A percentile compares a stretch with the other conserved stretches of the same genome.
Conservation (phyloP, 2,797 vertebrate species). For the Xenops minutus region DNA sequence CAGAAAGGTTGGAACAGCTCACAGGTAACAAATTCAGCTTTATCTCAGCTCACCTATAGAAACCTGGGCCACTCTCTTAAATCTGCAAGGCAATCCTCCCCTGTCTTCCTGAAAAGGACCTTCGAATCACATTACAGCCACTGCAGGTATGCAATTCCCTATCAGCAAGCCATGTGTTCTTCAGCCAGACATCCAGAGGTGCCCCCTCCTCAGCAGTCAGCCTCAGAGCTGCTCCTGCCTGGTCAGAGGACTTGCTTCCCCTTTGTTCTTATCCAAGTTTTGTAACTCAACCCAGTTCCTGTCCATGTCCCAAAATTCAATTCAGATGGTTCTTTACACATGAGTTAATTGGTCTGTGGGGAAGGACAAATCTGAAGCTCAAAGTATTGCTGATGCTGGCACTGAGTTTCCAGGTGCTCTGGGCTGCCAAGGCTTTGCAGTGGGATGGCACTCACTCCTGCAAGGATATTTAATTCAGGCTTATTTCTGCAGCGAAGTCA, state of each 20-base stretch:
- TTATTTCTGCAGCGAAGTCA: not conserved
- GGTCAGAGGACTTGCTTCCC: not conserved
- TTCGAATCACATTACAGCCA: not conserved
- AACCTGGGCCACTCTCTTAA: not conserved
- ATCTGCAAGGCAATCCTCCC: not conserved
- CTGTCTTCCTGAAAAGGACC: not conserved
- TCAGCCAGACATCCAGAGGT: not conserved
- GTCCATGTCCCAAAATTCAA: not conserved
- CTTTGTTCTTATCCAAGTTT: fast-evolving
- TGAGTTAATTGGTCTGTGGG: not conserved
- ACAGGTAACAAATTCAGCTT: not conserved
- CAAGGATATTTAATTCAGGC: not conserved
- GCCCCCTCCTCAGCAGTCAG: not conserved
- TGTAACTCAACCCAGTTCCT: not conserved
- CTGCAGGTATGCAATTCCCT: not conserved
- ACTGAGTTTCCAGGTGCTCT: not conserved
- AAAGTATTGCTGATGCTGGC: not conserved
- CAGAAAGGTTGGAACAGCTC: not conserved
- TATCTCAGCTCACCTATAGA: not conserved
- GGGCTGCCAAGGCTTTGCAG: not conserved
- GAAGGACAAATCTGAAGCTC: not conserved
- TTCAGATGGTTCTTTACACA: not conserved
- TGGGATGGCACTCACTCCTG: not conserved
- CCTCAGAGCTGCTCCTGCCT: not conserved
- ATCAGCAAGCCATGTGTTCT: fast-evolving